phyloP scores from a whole-genome alignment of 2,797 vertebrate genomes.

The Triplophysa yarkandensis region DNA sequence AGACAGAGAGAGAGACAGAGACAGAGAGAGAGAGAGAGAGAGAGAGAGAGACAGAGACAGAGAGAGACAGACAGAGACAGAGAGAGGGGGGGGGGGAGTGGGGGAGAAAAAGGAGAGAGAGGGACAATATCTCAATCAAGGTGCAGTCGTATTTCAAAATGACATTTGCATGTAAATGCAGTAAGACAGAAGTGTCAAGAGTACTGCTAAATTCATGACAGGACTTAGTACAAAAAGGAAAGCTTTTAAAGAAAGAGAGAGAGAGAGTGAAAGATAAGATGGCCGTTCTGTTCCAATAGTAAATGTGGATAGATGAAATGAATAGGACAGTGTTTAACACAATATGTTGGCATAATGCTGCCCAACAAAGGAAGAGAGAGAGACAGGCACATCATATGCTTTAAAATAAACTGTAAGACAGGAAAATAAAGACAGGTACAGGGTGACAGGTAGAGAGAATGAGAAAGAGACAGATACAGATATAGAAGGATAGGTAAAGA shows the following conservation, averaged over 20 bases:
- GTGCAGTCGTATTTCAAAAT: conserved; percentile 1
- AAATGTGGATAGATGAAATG: conserved; percentile 14
- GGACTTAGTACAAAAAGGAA: background rate
- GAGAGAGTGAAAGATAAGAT: conserved; percentile 6
- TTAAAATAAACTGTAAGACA: background rate
- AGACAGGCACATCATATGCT: background rate
- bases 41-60: too few relatives aligned
- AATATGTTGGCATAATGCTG: conserved; percentile 23
- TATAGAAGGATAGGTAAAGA: too few relatives aligned
- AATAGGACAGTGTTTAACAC: conserved; percentile 24
- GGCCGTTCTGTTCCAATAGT: conserved; percentile 7
- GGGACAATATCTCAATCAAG: conserved; percentile 19
- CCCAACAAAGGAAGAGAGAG: conserved; percentile 33
- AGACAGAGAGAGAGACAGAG: too few relatives aligned
- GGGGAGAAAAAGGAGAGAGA: background rate
- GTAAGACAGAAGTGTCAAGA: conserved; percentile 1
- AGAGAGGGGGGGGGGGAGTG: too few relatives aligned
- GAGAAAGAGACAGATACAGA: too few relatives aligned
- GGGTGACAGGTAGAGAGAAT: background rate
- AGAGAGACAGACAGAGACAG: too few relatives aligned
- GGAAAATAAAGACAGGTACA: conserved; percentile 2
- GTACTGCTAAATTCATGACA: conserved; percentile 8
- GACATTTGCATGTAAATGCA: conserved; percentile 16
- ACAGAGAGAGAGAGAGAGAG: too few relatives aligned
- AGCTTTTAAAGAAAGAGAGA: background rate